A percentile compares a stretch with the other conserved stretches of the same genome.
Evolutionary conservation across 2,888 invertebrate genomes (phyloP).

Genomic region (Crepidodera aurea): DNA sequence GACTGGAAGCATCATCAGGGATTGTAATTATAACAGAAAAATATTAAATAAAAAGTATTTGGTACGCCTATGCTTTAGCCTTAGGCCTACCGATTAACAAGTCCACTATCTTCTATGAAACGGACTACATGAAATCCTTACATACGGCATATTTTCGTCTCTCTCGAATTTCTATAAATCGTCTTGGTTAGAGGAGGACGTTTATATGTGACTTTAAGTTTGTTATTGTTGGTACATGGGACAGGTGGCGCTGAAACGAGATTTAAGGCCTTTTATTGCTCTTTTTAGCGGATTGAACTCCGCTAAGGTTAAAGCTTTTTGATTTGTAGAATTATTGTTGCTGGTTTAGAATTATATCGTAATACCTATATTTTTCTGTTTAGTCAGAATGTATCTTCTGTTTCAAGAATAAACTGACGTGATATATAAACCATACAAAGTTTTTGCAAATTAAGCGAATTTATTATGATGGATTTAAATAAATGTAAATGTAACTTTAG

Average conservation of each 20-base stretch:
- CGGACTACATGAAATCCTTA: constrained; percentile 31
- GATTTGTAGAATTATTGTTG: constrained; percentile 30
- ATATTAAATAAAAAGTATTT: background rate
- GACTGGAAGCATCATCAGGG: too few relatives aligned
- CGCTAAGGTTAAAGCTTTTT: constrained; percentile 31
- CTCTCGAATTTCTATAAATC: background rate
- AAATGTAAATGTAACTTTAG: too few relatives aligned
- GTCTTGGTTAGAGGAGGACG: constrained; percentile 17
- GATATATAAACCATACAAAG: too few relatives aligned
- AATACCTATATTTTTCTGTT: too few relatives aligned
- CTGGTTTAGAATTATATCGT: too few relatives aligned
- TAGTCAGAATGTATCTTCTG: too few relatives aligned
- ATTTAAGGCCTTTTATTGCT: constrained; percentile 34
- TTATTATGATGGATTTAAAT: too few relatives aligned
- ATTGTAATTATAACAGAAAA: too few relatives aligned
- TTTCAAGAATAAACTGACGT: too few relatives aligned
- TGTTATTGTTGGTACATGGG: constrained; percentile 24
- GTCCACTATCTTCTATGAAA: constrained; percentile 46
- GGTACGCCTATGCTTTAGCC: constrained; percentile 30
- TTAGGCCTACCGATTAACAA: constrained; percentile 46
- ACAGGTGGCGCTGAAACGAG: constrained; percentile 43
- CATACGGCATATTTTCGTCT: constrained; percentile 16
- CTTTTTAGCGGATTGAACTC: constrained; percentile 31
- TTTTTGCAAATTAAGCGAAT: too few relatives aligned
- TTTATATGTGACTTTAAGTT: constrained; percentile 18